Evolutionary conservation across 35 echinoderm and acorn worm genomes (phyloP), one percentile per base, ranked within the genome.

Genomic region (Amphiura filiformis): DNA sequence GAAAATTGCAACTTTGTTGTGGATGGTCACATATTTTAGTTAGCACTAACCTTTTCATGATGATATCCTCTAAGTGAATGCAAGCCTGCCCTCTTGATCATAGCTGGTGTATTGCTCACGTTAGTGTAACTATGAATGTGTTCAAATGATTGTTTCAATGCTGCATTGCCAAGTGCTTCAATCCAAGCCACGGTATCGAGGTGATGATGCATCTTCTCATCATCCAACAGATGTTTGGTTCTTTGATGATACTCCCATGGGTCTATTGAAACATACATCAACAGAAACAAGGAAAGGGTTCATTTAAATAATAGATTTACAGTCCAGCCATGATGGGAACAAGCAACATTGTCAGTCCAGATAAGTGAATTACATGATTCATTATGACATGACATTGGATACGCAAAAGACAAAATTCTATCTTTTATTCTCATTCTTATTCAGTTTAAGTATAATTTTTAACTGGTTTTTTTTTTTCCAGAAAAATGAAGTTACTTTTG

Each of bases 141-240:
- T 34, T 56, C 2, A 36, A 85, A 85, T 56, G 83, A 85, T 14
- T 56, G 47, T 36, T 85, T 32, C 15, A 85, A 37, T 36, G 26
- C 83, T 26, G 83, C 83, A 75, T 85, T 85, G 47, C 83, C 83
- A 1, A 85, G 56, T 37, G 83, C 44, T 75, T 85, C 83, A 17
- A 85, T 85, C n/a, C 31, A 85, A 14, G 83, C 56, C 34, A 85
- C 32, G 31, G 83, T 85, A 37, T 85, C 56, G 0, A 65, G 47
- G n/a, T 85, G 35, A 37, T 65, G 37, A 11, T 65, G 49, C 0
- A 44, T 40, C 35, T 30, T 34, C 23, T 85, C 83, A 61, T 33
- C 52, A 22, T 70, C 56, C 26, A 56, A 35, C 1, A 85, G 83
- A 26, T 34, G 36, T 14, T 56, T 18, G 0, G 37, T 37, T n/a